Percentiles rank a stretch among this genome's conserved stretches.
Evolutionary conservation across 53 echinoderm and acorn worm species (phyloP).

Genomic region (Actinopyga echinites): DNA sequence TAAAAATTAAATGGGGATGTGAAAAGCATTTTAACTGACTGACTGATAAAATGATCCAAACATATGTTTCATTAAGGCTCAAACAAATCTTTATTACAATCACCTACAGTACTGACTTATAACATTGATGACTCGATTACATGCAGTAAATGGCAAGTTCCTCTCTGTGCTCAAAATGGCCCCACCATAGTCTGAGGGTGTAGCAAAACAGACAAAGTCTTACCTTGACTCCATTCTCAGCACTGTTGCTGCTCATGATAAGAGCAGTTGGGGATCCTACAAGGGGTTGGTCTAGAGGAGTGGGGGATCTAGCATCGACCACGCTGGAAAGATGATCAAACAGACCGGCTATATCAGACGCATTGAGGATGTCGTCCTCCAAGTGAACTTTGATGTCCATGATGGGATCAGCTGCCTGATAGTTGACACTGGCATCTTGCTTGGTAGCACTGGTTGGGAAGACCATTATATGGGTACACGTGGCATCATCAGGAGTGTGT

Average conservation of each 20-base stretch:
- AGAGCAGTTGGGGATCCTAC: constrained; percentile 13
- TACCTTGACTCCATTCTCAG: constrained; percentile 27
- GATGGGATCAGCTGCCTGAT: not conserved
- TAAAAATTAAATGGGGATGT: too few species aligned
- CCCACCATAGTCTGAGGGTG: too few species aligned
- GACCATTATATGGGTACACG: constrained; percentile 87
- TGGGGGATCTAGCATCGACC: not conserved
- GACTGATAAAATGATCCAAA: too few species aligned
- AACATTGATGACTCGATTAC: too few species aligned
- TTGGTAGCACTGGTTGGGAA: constrained; percentile 97
- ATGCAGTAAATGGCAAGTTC: too few species aligned
- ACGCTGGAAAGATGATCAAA: not conserved
- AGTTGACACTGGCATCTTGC: constrained; percentile 55
- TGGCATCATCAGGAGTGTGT: constrained; percentile 93
- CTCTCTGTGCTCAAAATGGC: too few species aligned
- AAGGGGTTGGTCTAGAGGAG: not conserved
- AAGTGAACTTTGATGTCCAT: constrained; percentile 59
- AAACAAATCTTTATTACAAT: too few species aligned
- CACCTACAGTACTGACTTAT: too few species aligned
- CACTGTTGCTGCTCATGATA: not conserved
- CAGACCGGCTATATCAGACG: not conserved
- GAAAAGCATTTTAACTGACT: too few species aligned
- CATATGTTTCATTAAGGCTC: too few species aligned
- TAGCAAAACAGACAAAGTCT: too few species aligned
- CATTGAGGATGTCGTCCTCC: constrained; percentile 51